Conservation (phyloP, 2,113 vertebrate species). For the Trogon melanurus region DNA sequence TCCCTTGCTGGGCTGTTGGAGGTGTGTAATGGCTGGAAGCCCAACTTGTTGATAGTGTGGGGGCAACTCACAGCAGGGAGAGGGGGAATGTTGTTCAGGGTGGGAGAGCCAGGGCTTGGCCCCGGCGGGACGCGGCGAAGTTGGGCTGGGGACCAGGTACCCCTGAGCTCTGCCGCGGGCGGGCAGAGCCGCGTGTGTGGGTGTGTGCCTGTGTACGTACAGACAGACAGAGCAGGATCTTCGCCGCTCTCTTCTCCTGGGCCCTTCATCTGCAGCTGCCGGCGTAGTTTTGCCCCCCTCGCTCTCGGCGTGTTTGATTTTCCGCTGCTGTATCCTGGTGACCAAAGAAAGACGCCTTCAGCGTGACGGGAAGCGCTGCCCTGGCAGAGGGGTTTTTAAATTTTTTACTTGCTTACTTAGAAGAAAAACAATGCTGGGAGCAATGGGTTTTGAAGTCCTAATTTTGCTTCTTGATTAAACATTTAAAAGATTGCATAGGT, state of each 20-base stretch:
- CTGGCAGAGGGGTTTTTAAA: background rate
- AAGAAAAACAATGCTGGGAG: slow-evolving; percentile 24
- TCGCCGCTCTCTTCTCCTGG: background rate
- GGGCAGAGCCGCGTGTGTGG: background rate
- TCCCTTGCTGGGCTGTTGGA: background rate
- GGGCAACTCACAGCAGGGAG: background rate
- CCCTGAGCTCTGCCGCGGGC: background rate
- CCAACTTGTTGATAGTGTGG: background rate
- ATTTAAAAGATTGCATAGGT: slow-evolving; percentile 45
- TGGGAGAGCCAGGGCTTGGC: background rate
- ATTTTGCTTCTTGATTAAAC: slow-evolving; percentile 72
- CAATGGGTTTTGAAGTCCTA: slow-evolving; percentile 32
- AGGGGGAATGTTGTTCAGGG: background rate
- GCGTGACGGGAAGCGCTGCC: background rate
- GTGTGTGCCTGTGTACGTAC: too few relatives aligned
- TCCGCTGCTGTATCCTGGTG: background rate
- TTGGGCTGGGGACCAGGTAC: background rate
- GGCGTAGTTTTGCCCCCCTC: background rate
- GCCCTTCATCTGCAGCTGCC: too few relatives aligned
- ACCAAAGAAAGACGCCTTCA: too few relatives aligned
- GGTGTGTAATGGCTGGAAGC: background rate
- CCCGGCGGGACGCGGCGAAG: fast-evolving
- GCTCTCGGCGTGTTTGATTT: background rate
- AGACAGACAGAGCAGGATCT: background rate
- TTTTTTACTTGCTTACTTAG: background rate